A percentile compares a stretch with the other conserved stretches of the same genome.
Conservation (phyloP, 2,888 invertebrate genomes). For the Ophraella communa region DNA sequence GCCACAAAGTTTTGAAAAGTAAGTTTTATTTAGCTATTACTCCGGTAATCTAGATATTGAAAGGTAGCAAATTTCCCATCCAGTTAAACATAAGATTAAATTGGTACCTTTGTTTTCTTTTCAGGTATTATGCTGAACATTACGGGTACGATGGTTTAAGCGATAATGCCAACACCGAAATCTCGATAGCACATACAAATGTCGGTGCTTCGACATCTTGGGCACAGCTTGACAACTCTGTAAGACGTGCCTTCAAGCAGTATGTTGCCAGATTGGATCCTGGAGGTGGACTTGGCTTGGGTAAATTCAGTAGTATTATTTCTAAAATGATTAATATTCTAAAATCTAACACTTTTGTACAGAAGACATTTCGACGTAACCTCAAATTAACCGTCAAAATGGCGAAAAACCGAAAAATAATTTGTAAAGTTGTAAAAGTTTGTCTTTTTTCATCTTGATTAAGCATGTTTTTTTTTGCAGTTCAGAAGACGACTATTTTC, state of each 20-base stretch:
- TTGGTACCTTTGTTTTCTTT: constrained; percentile 20
- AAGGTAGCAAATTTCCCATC: no score
- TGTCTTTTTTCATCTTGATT: no score
- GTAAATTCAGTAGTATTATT: no score
- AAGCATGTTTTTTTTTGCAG: no score
- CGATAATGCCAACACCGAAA: constrained; percentile 64
- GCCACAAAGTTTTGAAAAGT: constrained; percentile 73
- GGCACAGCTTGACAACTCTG: constrained; percentile 92
- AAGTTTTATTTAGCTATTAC: constrained; percentile 26
- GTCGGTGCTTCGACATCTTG: constrained; percentile 93
- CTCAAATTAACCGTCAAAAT: no score
- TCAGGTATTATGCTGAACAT: constrained; percentile 57
- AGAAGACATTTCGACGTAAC: no score
- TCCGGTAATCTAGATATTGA: no score
- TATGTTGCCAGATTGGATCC: constrained; percentile 93
- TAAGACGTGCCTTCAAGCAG: constrained; percentile 92
- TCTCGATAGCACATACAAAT: constrained; percentile 86
- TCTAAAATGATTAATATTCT: no score
- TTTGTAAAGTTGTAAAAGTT: no score
- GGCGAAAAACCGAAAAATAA: no score
- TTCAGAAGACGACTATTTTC: no score
- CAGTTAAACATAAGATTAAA: background rate
- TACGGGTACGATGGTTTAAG: constrained; percentile 57
- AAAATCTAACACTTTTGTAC: no score
- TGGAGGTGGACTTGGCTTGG: constrained; percentile 82